These are phyloP conservation scores for Agelas oroides DNA, from an alignment of 37 sponge, comb jelly and placozoan genomes.

Conservation along the genomic window DNA sequence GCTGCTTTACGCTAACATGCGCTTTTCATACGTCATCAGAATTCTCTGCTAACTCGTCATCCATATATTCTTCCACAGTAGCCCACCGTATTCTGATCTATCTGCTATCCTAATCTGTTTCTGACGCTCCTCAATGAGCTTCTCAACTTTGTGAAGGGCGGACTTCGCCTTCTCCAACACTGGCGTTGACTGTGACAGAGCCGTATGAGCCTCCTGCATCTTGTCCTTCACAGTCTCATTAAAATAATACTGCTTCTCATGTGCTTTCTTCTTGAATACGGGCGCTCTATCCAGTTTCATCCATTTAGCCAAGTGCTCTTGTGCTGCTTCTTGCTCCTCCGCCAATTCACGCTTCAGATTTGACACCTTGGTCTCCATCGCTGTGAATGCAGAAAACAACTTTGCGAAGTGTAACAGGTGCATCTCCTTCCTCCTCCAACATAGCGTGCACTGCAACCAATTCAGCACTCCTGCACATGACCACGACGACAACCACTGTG, in stretches of 20 bases:
- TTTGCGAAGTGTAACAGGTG: too few relatives aligned
- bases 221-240: conserved; percentile 1
- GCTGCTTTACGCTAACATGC: not conserved
- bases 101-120: not conserved
- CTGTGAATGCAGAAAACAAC: too few relatives aligned
- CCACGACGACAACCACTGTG: too few relatives aligned
- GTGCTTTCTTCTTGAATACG: not conserved
- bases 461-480: too few relatives aligned
- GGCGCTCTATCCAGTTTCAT: not conserved
- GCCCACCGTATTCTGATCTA: conserved; percentile 13
- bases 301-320: not conserved
- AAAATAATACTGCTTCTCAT: too few relatives aligned
- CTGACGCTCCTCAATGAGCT: not conserved
- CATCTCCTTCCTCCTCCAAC: too few relatives aligned
- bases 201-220: not conserved
- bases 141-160: conserved; percentile 7
- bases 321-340: not conserved
- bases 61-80: not conserved
- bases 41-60: conserved; percentile 10
- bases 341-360: not conserved
- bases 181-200: not conserved
- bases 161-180: not conserved
- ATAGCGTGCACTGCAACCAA: too few relatives aligned
- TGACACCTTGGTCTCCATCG: too few relatives aligned
- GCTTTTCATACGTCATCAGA: not conserved